A percentile compares a stretch with the other conserved stretches of the same genome.
Evolutionary conservation across 1,140 invertebrate genomes (phyloP).

Genomic region (Euura lappo): DNA sequence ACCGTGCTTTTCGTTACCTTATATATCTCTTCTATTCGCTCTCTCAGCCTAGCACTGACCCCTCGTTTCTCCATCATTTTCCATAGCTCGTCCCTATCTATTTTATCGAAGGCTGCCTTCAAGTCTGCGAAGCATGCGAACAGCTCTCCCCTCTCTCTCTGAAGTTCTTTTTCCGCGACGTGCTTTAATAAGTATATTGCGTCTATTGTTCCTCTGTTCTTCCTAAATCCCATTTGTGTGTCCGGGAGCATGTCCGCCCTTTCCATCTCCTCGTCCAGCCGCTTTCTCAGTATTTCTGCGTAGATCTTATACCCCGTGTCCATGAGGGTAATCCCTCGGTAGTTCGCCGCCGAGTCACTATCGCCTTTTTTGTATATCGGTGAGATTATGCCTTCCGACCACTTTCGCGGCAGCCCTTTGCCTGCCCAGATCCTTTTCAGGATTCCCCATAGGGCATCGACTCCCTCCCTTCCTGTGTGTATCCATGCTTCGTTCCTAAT

Average conservation of each 20-base stretch:
- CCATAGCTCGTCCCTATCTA: conserved; percentile 20
- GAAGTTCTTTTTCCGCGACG: conserved; percentile 7
- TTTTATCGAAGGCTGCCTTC: conserved; percentile 18
- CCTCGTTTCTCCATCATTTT: conserved; percentile 10
- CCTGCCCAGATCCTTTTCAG: too few species aligned
- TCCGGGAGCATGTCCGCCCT: conserved; percentile 4
- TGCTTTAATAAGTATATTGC: conserved; percentile 22
- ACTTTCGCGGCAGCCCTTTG: too few species aligned
- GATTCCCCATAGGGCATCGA: too few species aligned
- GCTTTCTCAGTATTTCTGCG: conserved; percentile 15
- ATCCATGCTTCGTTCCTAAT: too few species aligned
- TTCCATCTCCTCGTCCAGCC: conserved; percentile 12
- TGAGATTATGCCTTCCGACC: too few species aligned
- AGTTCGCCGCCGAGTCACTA: conserved; percentile 12
- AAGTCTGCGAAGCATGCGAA: conserved; percentile 8
- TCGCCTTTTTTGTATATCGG: neutral
- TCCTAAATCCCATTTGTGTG: neutral
- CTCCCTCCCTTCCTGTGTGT: too few species aligned
- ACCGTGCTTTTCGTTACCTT: conserved; percentile 9
- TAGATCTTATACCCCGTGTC: conserved; percentile 14
- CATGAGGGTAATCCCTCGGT: conserved; percentile 11
- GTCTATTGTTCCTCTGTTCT: conserved; percentile 13
- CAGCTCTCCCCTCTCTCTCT: too few species aligned
- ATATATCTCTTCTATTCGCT: conserved; percentile 17
- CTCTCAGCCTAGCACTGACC: neutral